phyloP scores from a whole-genome alignment of 2,888 invertebrate genomes.

The Altica lythri region DNA sequence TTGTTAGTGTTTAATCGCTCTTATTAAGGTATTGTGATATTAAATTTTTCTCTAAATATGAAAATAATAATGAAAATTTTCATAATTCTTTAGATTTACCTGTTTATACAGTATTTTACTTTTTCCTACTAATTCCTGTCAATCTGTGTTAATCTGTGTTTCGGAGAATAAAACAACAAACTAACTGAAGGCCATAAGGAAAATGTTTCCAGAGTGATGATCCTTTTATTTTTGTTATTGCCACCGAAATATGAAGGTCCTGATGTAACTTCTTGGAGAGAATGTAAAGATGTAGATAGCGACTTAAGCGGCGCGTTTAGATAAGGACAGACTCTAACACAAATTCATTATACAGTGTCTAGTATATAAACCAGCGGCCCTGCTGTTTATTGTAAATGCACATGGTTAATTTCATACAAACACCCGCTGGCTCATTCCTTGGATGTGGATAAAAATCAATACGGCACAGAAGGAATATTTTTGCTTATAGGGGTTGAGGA shows the following conservation, averaged over 20 bases:
- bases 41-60: too few relatives aligned
- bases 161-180: slow-evolving; percentile 1
- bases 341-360: slow-evolving; percentile 59
- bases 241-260: slow-evolving; percentile 8
- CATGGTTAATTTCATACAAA: slow-evolving; percentile 56
- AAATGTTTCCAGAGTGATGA: slow-evolving; percentile 4
- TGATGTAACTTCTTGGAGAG: slow-evolving; percentile 10
- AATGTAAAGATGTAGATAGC: slow-evolving; percentile 37
- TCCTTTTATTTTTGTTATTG: slow-evolving; percentile 7
- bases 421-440: slow-evolving; percentile 52
- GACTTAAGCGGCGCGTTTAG: slow-evolving; percentile 38
- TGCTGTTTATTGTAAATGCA: slow-evolving; percentile 56
- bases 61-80: too few relatives aligned
- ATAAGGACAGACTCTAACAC: slow-evolving; percentile 49
- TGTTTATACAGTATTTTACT: too few relatives aligned
- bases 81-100: too few relatives aligned
- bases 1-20: too few relatives aligned
- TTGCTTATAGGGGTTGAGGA: slow-evolving; percentile 56
- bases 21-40: too few relatives aligned
- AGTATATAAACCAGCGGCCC: slow-evolving; percentile 56
- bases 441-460: slow-evolving; percentile 58
- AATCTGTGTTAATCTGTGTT: too few relatives aligned
- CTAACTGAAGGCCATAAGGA: slow-evolving; percentile 1
- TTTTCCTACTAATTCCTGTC: too few relatives aligned
- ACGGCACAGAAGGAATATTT: slow-evolving; percentile 58